A percentile compares a stretch with the other conserved stretches of the same genome.
phyloP scores from a whole-genome alignment of 1,140 invertebrate species.

The Zaprionus gabonicus region DNA sequence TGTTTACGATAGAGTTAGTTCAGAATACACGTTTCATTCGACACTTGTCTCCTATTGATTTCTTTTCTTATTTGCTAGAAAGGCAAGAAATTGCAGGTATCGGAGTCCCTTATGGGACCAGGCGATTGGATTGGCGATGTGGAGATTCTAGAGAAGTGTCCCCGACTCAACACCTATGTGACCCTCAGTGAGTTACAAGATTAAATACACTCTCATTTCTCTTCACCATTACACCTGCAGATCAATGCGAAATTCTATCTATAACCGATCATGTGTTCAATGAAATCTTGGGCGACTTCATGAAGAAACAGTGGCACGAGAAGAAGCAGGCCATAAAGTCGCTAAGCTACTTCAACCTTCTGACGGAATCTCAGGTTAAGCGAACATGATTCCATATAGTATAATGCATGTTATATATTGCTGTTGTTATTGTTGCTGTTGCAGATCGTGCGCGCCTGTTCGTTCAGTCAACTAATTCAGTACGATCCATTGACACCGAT shows the following conservation, averaged over 20 bases:
- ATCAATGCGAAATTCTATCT: constrained; percentile 55
- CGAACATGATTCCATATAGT: neutral
- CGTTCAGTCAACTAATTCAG: constrained; percentile 53
- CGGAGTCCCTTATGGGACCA: constrained; percentile 58
- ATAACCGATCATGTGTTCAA: constrained; percentile 61
- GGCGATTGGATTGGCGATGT: constrained; percentile 69
- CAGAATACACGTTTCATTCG: too few relatives aligned
- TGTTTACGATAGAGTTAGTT: constrained; percentile 49
- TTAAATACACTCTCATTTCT: neutral
- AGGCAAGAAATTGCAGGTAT: constrained; percentile 8
- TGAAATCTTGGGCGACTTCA: constrained; percentile 40
- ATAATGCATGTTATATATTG: neutral
- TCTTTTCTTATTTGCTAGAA: neutral
- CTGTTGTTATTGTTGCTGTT: neutral
- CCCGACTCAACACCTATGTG: constrained; percentile 48
- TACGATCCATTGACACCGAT: constrained; percentile 73
- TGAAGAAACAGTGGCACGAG: constrained; percentile 67
- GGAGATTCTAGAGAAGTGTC: constrained; percentile 48
- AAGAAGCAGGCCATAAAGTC: constrained; percentile 61
- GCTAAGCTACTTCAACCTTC: constrained; percentile 67
- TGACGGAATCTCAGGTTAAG: constrained; percentile 63
- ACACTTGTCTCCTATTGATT: neutral
- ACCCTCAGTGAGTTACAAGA: constrained; percentile 32
- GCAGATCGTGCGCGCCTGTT: constrained; percentile 66
- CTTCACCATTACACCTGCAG: constrained; percentile 31